These are phyloP conservation scores for Arbacia lixula DNA, from an alignment of 53 echinoderm and acorn worm species.

Conservation along the genomic window DNA sequence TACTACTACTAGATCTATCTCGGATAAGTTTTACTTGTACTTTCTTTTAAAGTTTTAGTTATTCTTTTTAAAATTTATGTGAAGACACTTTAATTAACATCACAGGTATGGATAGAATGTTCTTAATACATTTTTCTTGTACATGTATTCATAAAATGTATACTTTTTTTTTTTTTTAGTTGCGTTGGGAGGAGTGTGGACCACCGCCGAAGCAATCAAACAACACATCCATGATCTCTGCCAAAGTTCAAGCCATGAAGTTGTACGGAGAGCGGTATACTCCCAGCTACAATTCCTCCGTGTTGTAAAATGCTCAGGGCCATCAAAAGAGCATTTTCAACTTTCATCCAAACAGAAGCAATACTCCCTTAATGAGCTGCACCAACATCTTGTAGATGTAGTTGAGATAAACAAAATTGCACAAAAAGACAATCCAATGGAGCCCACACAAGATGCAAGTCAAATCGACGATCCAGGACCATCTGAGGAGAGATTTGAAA, in stretches of 20 bases:
- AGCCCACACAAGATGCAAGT: not conserved
- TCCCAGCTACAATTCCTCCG: slow-evolving; percentile 28
- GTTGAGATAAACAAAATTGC: not conserved
- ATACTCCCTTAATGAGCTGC: not conserved
- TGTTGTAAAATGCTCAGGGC: slow-evolving; percentile 29
- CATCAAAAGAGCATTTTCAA: slow-evolving; percentile 51
- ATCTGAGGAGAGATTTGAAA: not conserved
- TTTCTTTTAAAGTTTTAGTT: too few species aligned
- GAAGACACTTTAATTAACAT: too few species aligned
- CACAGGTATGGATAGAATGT: too few species aligned
- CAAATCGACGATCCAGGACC: not conserved
- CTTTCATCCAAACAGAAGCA: not conserved
- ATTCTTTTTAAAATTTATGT: too few species aligned
- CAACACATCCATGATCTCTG: not conserved
- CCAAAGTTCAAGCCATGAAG: not conserved
- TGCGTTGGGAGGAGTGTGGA: slow-evolving; percentile 36
- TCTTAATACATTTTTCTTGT: too few species aligned
- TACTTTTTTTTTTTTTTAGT: too few species aligned
- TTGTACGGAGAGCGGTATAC: not conserved
- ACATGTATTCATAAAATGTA: too few species aligned
- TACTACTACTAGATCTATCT: too few species aligned
- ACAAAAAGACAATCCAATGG: not conserved
- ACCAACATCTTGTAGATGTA: slow-evolving; percentile 4
- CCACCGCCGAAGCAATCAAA: not conserved
- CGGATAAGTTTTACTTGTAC: too few species aligned